Percentiles rank a stretch among this genome's conserved stretches.
These are phyloP conservation scores for Aphrophora alni DNA, from an alignment of 2,888 invertebrate genomes.

Conservation along the genomic window DNA sequence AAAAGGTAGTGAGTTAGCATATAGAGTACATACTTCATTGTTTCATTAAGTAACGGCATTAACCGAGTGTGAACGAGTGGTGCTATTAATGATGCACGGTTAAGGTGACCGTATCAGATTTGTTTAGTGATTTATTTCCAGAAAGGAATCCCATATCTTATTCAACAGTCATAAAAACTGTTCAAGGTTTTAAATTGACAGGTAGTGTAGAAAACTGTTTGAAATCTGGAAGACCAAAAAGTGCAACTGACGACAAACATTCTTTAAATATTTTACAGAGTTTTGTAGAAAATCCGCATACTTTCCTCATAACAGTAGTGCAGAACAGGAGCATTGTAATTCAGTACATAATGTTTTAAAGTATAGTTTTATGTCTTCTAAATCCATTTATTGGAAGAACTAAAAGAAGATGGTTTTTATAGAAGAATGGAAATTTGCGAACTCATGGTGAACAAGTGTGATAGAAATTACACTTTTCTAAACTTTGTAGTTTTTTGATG, in stretches of 20 bases:
- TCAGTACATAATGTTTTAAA: neutral
- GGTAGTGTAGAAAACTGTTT: neutral
- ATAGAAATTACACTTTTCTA: neutral
- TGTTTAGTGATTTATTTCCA: constrained; percentile 12
- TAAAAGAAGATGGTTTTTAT: too few species aligned
- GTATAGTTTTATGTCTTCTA: neutral
- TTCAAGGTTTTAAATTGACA: neutral
- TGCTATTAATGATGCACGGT: neutral
- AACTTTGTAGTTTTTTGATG: neutral
- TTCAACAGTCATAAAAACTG: neutral
- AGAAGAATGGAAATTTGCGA: too few species aligned
- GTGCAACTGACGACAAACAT: neutral
- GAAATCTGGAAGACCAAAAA: constrained; percentile 11
- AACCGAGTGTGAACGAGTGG: neutral
- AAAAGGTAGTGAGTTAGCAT: too few species aligned
- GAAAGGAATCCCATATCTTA: neutral
- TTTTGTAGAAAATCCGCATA: constrained; percentile 11
- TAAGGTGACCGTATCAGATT: neutral
- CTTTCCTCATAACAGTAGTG: neutral
- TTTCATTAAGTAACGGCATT: neutral
- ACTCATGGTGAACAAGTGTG: neutral
- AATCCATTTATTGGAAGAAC: too few species aligned
- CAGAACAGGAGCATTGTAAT: neutral
- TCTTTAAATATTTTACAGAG: neutral
- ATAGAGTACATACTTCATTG: too few species aligned